These are phyloP conservation scores for Magallana ariakensis DNA, from an alignment of 1,140 invertebrate genomes.

Conservation along the genomic window DNA sequence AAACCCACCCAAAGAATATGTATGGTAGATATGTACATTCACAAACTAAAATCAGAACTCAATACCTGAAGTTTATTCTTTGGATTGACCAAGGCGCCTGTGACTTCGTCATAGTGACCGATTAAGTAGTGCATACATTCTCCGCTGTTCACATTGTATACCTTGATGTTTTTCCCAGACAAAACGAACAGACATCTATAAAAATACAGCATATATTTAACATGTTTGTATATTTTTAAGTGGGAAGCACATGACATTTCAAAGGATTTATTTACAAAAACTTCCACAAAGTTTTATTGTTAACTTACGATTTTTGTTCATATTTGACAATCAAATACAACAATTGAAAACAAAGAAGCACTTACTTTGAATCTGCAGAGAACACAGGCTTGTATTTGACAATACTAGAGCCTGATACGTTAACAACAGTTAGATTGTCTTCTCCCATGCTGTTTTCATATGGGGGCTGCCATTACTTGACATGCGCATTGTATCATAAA, in stretches of 20 bases:
- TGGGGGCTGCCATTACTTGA: constrained; percentile 18
- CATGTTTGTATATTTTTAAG: background rate
- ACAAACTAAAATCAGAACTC: background rate
- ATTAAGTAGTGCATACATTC: constrained; percentile 65
- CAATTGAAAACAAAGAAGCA: too few relatives aligned
- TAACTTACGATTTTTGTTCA: too few relatives aligned
- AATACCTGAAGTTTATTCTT: constrained; percentile 69
- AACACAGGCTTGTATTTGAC: background rate
- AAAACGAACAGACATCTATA: constrained; percentile 68
- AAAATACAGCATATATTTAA: background rate
- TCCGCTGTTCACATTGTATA: constrained; percentile 66
- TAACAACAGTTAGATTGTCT: background rate
- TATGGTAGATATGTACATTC: background rate
- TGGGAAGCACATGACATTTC: too few relatives aligned
- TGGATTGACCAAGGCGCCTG: constrained; percentile 67
- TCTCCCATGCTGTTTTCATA: background rate
- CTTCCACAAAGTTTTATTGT: too few relatives aligned
- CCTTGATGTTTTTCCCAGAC: constrained; percentile 62
- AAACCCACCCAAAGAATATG: too few relatives aligned
- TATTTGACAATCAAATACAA: too few relatives aligned
- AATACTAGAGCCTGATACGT: background rate
- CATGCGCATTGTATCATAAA: background rate
- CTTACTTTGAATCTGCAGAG: background rate
- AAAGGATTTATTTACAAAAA: too few relatives aligned
- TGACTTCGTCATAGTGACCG: constrained; percentile 62